Percentiles rank a stretch among this genome's conserved stretches.
phyloP scores from a whole-genome alignment of 1,140 invertebrate genomes.

The Nasonia longicornis region DNA sequence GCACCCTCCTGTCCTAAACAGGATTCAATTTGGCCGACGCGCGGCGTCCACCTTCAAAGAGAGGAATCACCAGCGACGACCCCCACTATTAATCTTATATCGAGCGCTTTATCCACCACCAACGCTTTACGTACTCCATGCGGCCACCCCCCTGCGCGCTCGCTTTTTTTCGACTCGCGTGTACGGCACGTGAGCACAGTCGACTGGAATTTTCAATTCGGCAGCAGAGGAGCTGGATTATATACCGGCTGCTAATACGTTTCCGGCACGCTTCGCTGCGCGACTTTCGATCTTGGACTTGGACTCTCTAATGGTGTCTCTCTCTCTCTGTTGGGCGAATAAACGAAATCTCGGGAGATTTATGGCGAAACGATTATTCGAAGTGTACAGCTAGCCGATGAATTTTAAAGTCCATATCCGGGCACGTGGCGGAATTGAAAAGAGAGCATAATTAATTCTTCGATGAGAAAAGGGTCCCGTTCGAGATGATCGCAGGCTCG shows the following conservation, averaged over 20 bases:
- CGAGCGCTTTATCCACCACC: conserved; percentile 66
- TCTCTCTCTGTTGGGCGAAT: no score
- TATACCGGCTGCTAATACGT: conserved; percentile 54
- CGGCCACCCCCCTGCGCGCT: conserved; percentile 14
- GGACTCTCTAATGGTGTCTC: no score
- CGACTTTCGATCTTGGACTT: conserved; percentile 32
- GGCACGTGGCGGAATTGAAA: conserved; percentile 30
- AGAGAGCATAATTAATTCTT: conserved; percentile 37
- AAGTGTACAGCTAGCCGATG: background rate
- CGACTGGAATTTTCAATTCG: conserved; percentile 68
- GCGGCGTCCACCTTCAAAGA: conserved; percentile 68
- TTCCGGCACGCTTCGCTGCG: conserved; percentile 33
- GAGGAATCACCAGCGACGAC: conserved; percentile 63
- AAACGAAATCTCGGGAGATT: background rate
- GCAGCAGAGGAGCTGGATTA: conserved; percentile 56
- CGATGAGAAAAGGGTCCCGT: background rate
- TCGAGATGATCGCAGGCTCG: background rate
- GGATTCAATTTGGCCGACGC: conserved; percentile 69
- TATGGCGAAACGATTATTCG: background rate
- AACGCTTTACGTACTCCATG: conserved; percentile 37
- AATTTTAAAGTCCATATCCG: conserved; percentile 15
- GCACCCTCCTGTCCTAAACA: conserved; percentile 65
- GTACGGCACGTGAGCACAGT: background rate
- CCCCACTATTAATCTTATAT: conserved; percentile 70
- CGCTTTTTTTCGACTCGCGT: conserved; percentile 36